Evolutionary conservation across 2,888 invertebrate species (phyloP).

Genomic region (Euproctis similis): DNA sequence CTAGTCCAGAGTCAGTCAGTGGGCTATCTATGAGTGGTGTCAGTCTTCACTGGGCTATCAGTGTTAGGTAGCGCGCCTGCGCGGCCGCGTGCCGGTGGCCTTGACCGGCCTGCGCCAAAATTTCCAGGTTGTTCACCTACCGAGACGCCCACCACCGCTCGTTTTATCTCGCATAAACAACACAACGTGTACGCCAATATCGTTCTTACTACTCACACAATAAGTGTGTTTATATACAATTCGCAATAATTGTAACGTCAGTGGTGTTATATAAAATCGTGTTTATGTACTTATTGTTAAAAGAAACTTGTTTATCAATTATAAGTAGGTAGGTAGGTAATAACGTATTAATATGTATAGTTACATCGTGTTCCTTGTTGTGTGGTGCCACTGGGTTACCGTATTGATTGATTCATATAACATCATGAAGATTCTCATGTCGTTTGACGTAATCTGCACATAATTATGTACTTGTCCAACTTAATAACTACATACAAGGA

Average conservation of each 20-base stretch:
- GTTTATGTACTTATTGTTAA: constrained; percentile 61
- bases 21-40: too few relatives aligned
- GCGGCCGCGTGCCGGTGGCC: constrained; percentile 51
- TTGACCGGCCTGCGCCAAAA: constrained; percentile 76
- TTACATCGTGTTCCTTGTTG: constrained; percentile 28
- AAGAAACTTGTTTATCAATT: constrained; percentile 70
- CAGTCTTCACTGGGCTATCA: constrained; percentile 22
- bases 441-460: too few relatives aligned
- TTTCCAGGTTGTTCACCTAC: constrained; percentile 70
- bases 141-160: constrained; percentile 64
- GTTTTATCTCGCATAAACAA: constrained; percentile 66
- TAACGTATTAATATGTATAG: constrained; percentile 36
- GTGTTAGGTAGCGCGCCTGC: constrained; percentile 45
- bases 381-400: constrained; percentile 5
- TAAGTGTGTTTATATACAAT: constrained; percentile 24
- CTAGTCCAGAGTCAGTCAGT: too few relatives aligned
- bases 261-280: constrained; percentile 60
- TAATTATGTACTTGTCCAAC: too few relatives aligned
- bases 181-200: constrained; percentile 28
- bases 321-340: constrained; percentile 33
- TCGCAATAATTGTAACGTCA: constrained; percentile 15
- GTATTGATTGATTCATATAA: too few relatives aligned
- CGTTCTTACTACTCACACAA: constrained; percentile 22
- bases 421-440: too few relatives aligned
- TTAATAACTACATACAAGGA: too few relatives aligned